Evolutionary conservation across 2,888 invertebrate species (phyloP).

Genomic region (Sarcophaga caerulescens): DNA sequence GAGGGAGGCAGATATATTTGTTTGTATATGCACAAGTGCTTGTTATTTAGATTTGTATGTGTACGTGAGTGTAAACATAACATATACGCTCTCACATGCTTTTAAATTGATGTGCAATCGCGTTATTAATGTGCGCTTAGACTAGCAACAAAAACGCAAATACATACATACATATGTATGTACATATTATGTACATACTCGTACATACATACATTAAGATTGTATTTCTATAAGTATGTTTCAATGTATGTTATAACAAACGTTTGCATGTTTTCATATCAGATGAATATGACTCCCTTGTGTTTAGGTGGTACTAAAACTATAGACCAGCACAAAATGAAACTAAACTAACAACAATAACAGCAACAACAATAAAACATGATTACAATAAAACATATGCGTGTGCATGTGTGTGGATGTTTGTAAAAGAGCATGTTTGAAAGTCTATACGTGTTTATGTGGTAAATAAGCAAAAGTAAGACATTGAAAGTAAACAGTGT

Average conservation of each 20-base stretch:
- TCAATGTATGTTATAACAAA: constrained; percentile 9
- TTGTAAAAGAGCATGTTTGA: no score
- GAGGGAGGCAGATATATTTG: constrained; percentile 13
- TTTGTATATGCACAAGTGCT: neutral
- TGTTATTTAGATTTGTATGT: neutral
- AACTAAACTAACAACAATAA: constrained; percentile 42
- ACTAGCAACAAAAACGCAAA: constrained; percentile 43
- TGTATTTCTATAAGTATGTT: neutral
- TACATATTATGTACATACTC: neutral
- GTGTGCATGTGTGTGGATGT: neutral
- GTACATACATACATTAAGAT: neutral
- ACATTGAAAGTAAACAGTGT: constrained; percentile 59
- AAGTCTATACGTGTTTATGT: no score
- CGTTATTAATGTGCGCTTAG: constrained; percentile 58
- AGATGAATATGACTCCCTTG: constrained; percentile 52
- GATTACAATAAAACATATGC: neutral
- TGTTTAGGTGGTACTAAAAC: constrained; percentile 41
- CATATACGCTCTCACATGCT: neutral
- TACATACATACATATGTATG: constrained; percentile 16
- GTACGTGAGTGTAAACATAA: neutral
- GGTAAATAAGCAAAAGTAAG: constrained; percentile 56
- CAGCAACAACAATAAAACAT: constrained; percentile 8
- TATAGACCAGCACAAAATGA: constrained; percentile 6
- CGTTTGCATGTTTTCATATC: constrained; percentile 20
- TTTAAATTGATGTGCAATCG: constrained; percentile 43